Base-by-base conservation (phyloP, 1,140 invertebrate species). In the Lysiphlebus fabarum region DNA sequence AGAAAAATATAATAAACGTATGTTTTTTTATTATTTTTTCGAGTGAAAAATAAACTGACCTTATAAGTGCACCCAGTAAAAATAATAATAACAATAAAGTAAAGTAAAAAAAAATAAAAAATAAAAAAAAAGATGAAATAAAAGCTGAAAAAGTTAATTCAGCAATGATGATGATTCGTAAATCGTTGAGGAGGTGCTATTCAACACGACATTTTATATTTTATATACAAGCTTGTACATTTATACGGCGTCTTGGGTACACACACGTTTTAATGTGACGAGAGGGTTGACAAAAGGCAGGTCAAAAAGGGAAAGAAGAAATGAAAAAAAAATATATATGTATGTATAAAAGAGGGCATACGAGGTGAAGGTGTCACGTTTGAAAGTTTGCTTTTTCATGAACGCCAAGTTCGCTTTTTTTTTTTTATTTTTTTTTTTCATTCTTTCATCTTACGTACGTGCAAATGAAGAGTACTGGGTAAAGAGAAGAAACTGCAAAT, bases 151-250 rank as follows among this genome's bases (percentile, higher is more conserved):
- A 34, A 49, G 47, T 49, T 49, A 49, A 49, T 49, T 49, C 17
- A 49, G 26, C 47, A 33, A 2, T 49, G 47, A 49, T 49, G 47
- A 49, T 49, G 47, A 49, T 49, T 33, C 47, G 17, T 49, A 14
- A 26, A 26, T 14, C 17, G 17, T 26, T 26, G 17, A 26, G 17
- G 17, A 26, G 1, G 17, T 26, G 17, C n/a, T 47, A 10, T 49
- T 49, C 47, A 49, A 49, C 47, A 33, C 17, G 33, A 49, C 34
- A 10, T 34, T 40, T 40, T 40, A 6, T n/a, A n/a, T n/a, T n/a
- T n/a, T n/a, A n/a, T n/a, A n/a, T 26, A 26, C 17, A 26, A 26
- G 5, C 4, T 33, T 33, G 10, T 17, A 12, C 14, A 9, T 47
- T 33, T 33, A 11, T 33, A 49, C 17, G 34, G 17, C 5, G 34